Percentiles rank a stretch among this genome's conserved stretches.
Conservation (phyloP, 2,113 vertebrate genomes). For the Sturnus vulgaris region DNA sequence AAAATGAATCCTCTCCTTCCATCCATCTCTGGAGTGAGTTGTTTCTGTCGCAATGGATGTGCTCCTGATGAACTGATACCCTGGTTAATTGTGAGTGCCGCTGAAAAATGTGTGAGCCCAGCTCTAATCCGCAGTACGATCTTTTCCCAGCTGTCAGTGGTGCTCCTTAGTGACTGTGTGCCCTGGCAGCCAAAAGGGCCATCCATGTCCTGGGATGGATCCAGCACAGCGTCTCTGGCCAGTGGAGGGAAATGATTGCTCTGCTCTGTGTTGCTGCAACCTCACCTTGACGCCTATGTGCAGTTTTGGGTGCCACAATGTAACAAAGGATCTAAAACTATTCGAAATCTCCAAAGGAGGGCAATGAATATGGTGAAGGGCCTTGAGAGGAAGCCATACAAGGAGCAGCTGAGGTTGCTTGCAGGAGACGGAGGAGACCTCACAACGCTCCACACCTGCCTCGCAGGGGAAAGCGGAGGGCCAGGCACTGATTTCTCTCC, state of each 20-base stretch:
- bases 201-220: not conserved
- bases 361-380: no score
- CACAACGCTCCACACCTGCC: accelerated
- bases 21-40: not conserved
- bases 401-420: not conserved
- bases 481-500: not conserved
- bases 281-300: not conserved
- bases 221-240: not conserved
- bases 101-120: not conserved
- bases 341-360: not conserved
- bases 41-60: no score
- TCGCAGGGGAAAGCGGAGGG: accelerated
- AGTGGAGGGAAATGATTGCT: not conserved
- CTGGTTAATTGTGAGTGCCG: not conserved
- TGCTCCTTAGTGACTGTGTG: not conserved
- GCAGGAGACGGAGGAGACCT: not conserved
- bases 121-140: not conserved
- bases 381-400: not conserved
- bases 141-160: not conserved
- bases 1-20: not conserved
- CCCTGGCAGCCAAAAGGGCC: not conserved
- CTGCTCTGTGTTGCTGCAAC: not conserved
- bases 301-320: not conserved
- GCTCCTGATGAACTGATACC: accelerated
- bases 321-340: not conserved